Evolutionary conservation across 1,140 invertebrate species (phyloP), one percentile per base, ranked within the genome.

Genomic region (Temnothorax curvispinosus): DNA sequence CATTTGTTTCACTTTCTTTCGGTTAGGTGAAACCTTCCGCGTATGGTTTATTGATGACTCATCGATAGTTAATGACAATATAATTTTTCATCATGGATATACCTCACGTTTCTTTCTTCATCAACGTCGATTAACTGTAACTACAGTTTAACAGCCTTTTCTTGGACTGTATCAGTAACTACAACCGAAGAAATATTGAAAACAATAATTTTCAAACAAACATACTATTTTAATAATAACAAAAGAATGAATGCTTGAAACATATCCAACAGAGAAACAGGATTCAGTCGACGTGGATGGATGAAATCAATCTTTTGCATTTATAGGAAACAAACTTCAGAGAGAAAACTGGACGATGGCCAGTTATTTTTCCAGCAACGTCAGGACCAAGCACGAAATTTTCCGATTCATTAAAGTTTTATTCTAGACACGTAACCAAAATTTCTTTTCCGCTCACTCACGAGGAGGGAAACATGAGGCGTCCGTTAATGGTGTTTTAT

Each of bases 401-500:
- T 62, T 32, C 9, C 41, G 41, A 62, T 35, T 77, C 41, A 47
- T 32, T 7, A 47, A 44, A 47, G 18, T 77, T 60, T 47, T 21
- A 41, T 41, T 41, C 11, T n/a, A n/a, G 3, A 38, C 2, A 35
- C 11, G 18, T 44, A 60, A 58, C 13, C 13, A 21, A 47, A 47
- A 62, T 77, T 47, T 77, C 27, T 44, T 21, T 15, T 32, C 8
- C 5, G 15, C 21, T 18, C 27, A 32, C 15, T 18, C 44, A 41
- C 41, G 11, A 32, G 8, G 8, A 32, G 27, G 13, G 5, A 47
- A 47, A 44, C 21, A 44, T 32, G 15, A 62, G 47, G 56, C 18
- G 15, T 77, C 41, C 75, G n/a, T 76, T 60, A 60, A 75, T 41
- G 35, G 21, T 6, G 56, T 21, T 77, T 47, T n/a, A 62, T 77